phyloP scores from a whole-genome alignment of 2,113 vertebrate genomes.

The Cololabis saira region DNA sequence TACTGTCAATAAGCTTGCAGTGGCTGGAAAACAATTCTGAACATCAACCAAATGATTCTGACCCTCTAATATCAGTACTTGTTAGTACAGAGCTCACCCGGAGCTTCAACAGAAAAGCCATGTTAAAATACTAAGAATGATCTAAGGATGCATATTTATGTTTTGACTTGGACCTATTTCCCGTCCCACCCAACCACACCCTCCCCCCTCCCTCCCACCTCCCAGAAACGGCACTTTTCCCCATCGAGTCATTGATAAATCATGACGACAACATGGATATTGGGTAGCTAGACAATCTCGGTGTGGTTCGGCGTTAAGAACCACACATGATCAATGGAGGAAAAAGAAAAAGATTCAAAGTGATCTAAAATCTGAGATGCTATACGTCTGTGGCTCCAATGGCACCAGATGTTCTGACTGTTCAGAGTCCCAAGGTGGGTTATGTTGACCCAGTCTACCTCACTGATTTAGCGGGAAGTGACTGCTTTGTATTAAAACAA shows the following conservation, averaged over 20 bases:
- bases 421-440: slow-evolving; percentile 79
- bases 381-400: slow-evolving; percentile 75
- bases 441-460: slow-evolving; percentile 85
- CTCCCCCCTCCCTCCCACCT: slow-evolving; percentile 47
- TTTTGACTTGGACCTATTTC: slow-evolving; percentile 79
- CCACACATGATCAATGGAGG: slow-evolving; percentile 65
- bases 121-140: slow-evolving; percentile 78
- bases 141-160: slow-evolving; percentile 75
- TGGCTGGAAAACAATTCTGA: slow-evolving; percentile 78
- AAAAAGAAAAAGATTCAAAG: slow-evolving; percentile 52
- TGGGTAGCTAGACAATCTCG: slow-evolving; percentile 85
- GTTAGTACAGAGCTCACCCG: slow-evolving; percentile 69
- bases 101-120: slow-evolving; percentile 79
- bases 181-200: slow-evolving; percentile 50
- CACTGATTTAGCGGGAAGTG: slow-evolving; percentile 84
- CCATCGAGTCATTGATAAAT: slow-evolving; percentile 73
- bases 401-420: slow-evolving; percentile 60
- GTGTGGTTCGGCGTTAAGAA: slow-evolving; percentile 75
- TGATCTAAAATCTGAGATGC: slow-evolving; percentile 70
- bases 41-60: slow-evolving; percentile 78
- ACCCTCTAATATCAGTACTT: slow-evolving; percentile 72
- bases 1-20: slow-evolving; percentile 72
- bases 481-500: slow-evolving; percentile 80
- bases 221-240: slow-evolving; percentile 73
- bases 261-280: slow-evolving; percentile 73